Percentiles rank a stretch among this genome's conserved stretches.
Conservation (phyloP, 2,888 invertebrate species). For the Catocala nupta region DNA sequence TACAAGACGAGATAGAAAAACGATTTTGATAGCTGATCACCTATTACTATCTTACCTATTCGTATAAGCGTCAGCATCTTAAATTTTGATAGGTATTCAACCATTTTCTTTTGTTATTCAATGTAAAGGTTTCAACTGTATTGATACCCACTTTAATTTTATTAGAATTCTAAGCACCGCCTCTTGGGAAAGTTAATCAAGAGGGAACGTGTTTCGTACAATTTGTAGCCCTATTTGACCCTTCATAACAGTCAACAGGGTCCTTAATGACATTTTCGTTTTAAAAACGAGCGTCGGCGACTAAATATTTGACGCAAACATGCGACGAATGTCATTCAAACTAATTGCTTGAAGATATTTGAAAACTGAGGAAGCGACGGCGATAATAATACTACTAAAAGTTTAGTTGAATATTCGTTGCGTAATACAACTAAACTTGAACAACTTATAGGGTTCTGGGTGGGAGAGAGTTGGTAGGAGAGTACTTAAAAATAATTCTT, state of each 20-base stretch:
- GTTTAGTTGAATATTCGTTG: background rate
- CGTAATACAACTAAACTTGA: background rate
- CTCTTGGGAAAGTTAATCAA: conserved; percentile 77
- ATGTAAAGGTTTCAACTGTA: conserved; percentile 43
- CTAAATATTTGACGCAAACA: conserved; percentile 44
- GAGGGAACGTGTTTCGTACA: conserved; percentile 72
- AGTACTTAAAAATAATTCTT: no score
- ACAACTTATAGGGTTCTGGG: background rate
- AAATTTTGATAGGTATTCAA: conserved; percentile 25
- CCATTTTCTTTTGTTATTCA: conserved; percentile 31
- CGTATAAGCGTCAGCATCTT: conserved; percentile 15
- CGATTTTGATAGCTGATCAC: conserved; percentile 46
- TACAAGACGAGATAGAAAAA: conserved; percentile 48
- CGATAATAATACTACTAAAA: background rate
- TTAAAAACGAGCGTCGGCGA: conserved; percentile 59
- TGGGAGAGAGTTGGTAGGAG: no score
- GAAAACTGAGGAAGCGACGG: background rate
- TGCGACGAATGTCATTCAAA: conserved; percentile 22
- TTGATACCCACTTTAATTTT: conserved; percentile 72
- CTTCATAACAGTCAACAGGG: conserved; percentile 74
- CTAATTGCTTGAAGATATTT: conserved; percentile 36
- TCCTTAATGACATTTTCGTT: conserved; percentile 67
- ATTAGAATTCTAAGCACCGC: conserved; percentile 66
- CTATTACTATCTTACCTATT: conserved; percentile 42
- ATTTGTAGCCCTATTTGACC: conserved; percentile 79